Evolutionary conservation across 2,888 invertebrate genomes (phyloP).

Genomic region (Caenorhabditis uteleia): DNA sequence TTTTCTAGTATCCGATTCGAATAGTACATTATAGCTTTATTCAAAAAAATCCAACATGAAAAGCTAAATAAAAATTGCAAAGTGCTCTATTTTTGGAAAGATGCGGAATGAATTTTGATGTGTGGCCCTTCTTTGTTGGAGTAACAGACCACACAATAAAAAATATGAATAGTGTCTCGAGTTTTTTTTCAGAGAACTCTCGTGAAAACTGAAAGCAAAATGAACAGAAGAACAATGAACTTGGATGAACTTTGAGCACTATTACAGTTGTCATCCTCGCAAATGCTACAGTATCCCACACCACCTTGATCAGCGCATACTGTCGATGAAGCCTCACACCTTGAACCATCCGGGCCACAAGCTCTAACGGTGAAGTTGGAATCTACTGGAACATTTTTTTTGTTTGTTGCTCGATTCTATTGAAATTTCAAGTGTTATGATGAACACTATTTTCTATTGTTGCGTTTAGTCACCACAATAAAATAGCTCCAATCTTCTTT

Average conservation of each 20-base stretch:
- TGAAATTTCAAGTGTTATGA: too few relatives aligned
- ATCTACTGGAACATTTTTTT: constrained; percentile 26
- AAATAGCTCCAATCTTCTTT: not conserved
- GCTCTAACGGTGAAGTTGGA: constrained; percentile 42
- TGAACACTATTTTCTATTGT: too few relatives aligned
- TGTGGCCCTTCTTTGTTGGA: too few relatives aligned
- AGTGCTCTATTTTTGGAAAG: too few relatives aligned
- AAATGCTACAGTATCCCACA: constrained; percentile 35
- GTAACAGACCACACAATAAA: not conserved
- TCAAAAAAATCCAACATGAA: too few relatives aligned
- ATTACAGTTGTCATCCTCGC: constrained; percentile 44
- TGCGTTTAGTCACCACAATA: too few relatives aligned
- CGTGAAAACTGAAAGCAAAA: too few relatives aligned
- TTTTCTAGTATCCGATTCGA: too few relatives aligned
- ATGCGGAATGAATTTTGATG: too few relatives aligned
- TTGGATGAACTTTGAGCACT: not conserved
- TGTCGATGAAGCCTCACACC: constrained; percentile 36
- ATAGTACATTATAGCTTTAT: too few relatives aligned
- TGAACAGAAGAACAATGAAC: too few relatives aligned
- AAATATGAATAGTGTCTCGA: not conserved
- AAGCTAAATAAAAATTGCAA: too few relatives aligned
- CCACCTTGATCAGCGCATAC: constrained; percentile 41
- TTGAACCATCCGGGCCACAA: constrained; percentile 37
- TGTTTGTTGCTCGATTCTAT: not conserved
- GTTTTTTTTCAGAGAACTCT: not conserved